phyloP scores from a whole-genome alignment of 1,140 invertebrate genomes.

The Euglossa dilemma region DNA sequence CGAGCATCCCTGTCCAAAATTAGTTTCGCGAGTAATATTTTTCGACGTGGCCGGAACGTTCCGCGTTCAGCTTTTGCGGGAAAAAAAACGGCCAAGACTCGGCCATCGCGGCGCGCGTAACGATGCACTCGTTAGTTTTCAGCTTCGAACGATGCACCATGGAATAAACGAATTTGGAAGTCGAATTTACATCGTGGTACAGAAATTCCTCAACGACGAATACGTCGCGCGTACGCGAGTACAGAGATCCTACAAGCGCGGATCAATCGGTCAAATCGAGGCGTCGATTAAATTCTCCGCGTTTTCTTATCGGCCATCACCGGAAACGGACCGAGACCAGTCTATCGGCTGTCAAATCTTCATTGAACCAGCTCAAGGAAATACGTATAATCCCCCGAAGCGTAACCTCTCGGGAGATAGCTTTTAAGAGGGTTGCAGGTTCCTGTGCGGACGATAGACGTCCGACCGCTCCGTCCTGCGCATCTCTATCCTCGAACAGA shows the following conservation, averaged over 20 bases:
- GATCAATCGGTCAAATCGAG: not conserved
- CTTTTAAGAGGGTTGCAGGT: conserved; percentile 27
- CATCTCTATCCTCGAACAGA: conserved; percentile 7
- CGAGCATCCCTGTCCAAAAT: not conserved
- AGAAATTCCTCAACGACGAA: too few relatives aligned
- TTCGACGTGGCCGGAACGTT: not conserved
- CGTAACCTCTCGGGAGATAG: conserved; percentile 24
- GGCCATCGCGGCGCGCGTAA: too few relatives aligned
- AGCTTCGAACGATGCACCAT: too few relatives aligned
- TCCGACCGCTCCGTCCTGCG: not conserved
- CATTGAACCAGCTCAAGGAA: conserved; percentile 21
- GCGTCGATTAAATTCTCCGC: not conserved
- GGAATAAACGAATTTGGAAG: too few relatives aligned
- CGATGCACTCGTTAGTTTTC: too few relatives aligned
- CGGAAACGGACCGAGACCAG: not conserved
- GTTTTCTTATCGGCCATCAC: not conserved
- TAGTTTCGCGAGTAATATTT: not conserved
- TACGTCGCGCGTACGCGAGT: not conserved
- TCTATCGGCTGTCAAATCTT: conserved; percentile 35
- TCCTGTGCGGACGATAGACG: conserved; percentile 27
- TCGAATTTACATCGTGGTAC: too few relatives aligned
- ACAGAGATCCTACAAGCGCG: not conserved
- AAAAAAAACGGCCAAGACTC: too few relatives aligned
- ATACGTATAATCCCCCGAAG: conserved; percentile 33
- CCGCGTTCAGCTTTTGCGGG: too few relatives aligned